Conservation (phyloP, 2,797 vertebrate species). For the Neoniphon sammara region DNA sequence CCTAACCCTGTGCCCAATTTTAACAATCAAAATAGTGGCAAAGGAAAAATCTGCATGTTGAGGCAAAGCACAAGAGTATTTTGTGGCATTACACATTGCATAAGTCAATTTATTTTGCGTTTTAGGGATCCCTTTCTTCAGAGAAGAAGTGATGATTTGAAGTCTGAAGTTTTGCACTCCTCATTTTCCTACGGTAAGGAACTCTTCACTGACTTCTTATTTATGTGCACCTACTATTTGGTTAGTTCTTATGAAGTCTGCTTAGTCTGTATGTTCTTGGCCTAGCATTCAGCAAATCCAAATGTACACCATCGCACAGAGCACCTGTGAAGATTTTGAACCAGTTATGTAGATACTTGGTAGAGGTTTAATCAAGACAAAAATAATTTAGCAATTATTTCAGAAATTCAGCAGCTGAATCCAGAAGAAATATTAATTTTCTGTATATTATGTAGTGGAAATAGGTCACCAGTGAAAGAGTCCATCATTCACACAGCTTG, state of each 20-base stretch:
- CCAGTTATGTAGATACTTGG: background rate
- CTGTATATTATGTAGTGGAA: background rate
- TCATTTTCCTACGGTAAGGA: slow-evolving; percentile 76
- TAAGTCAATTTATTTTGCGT: slow-evolving; percentile 47
- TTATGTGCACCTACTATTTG: background rate
- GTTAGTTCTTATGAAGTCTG: background rate
- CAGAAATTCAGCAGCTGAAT: background rate
- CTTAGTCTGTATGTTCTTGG: background rate
- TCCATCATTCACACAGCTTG: slow-evolving; percentile 18
- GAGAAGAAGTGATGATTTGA: slow-evolving; percentile 72
- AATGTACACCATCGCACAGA: background rate
- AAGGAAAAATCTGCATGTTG: slow-evolving; percentile 3
- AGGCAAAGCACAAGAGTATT: slow-evolving; percentile 18
- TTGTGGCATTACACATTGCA: background rate
- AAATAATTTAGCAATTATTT: background rate
- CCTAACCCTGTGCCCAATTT: too few relatives aligned
- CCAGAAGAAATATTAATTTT: background rate
- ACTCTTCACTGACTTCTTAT: background rate
- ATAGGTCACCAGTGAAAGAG: slow-evolving; percentile 13
- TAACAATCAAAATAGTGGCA: background rate
- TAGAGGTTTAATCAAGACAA: background rate
- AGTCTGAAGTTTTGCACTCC: slow-evolving; percentile 59
- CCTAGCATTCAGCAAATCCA: background rate
- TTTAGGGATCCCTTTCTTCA: slow-evolving; percentile 78
- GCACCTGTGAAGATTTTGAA: too few relatives aligned